Conservation (phyloP, 1,140 invertebrate species). For the Himalopsyche phryganea region DNA sequence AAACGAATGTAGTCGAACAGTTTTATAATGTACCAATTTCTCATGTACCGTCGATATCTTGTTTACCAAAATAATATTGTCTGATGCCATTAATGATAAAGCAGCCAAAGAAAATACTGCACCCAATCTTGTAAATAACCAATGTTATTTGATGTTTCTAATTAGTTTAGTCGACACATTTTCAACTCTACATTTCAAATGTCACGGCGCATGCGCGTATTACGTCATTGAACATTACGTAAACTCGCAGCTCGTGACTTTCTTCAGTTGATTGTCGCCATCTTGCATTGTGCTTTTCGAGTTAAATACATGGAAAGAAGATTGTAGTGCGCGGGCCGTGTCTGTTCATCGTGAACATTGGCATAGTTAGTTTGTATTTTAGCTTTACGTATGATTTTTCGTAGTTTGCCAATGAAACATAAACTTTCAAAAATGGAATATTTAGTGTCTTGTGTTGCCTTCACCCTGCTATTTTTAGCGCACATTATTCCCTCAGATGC, state of each 20-base stretch:
- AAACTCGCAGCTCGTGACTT: constrained; percentile 31
- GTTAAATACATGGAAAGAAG: constrained; percentile 26
- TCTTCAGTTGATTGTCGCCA: constrained; percentile 29
- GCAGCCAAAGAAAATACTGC: neutral
- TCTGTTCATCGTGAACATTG: constrained; percentile 20
- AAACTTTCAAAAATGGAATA: constrained; percentile 31
- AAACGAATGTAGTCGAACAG: neutral
- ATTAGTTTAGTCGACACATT: neutral
- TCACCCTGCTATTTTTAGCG: constrained; percentile 29
- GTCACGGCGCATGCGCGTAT: constrained; percentile 22
- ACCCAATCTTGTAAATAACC: neutral
- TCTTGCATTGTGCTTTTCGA: constrained; percentile 27
- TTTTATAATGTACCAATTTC: too few relatives aligned
- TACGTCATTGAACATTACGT: constrained; percentile 30
- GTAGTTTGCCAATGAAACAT: constrained; percentile 24
- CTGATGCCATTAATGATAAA: neutral
- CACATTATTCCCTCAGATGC: constrained; percentile 27
- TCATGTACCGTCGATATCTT: too few relatives aligned
- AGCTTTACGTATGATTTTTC: constrained; percentile 23
- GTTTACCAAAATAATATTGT: neutral
- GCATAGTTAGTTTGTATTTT: constrained; percentile 26
- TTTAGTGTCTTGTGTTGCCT: constrained; percentile 32
- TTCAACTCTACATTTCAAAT: constrained; percentile 3
- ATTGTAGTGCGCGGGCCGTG: constrained; percentile 23
- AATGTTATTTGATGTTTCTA: neutral